Percentiles rank a stretch among this genome's conserved stretches.
Conservation (phyloP, 2,888 invertebrate genomes). For the Ephialtes manifestator region DNA sequence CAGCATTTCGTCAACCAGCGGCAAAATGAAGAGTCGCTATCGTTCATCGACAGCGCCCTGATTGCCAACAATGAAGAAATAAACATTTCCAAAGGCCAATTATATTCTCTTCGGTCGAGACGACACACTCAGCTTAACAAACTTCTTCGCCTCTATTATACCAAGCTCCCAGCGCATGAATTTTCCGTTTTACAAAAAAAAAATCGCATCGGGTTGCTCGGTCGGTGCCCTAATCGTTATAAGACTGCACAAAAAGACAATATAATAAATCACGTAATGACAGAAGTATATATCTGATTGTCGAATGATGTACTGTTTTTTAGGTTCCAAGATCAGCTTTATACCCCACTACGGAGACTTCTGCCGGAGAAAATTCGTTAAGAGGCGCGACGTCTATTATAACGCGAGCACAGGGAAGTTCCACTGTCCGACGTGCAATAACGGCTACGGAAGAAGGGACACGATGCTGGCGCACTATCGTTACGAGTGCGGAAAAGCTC, state of each 20-base stretch:
- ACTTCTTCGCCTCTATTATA: constrained; percentile 43
- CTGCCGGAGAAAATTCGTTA: constrained; percentile 73
- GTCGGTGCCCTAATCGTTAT: constrained; percentile 36
- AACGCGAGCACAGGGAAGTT: constrained; percentile 81
- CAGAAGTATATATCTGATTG: constrained; percentile 67
- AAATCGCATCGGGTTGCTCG: constrained; percentile 39
- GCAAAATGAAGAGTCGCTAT: neutral
- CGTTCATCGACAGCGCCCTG: neutral
- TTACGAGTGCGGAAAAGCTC: constrained; percentile 84
- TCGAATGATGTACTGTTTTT: constrained; percentile 72
- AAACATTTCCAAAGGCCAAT: constrained; percentile 16
- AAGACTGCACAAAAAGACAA: constrained; percentile 31
- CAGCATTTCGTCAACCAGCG: constrained; percentile 30
- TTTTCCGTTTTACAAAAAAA: constrained; percentile 36
- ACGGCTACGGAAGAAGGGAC: constrained; percentile 83
- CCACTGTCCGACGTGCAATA: constrained; percentile 85
- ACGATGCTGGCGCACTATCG: constrained; percentile 84
- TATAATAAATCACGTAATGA: neutral
- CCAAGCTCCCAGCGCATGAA: constrained; percentile 59
- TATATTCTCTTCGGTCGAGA: constrained; percentile 12
- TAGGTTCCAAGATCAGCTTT: constrained; percentile 76
- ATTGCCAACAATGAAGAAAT: neutral
- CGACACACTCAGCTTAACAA: constrained; percentile 36
- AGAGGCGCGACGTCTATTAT: constrained; percentile 75
- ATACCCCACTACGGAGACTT: constrained; percentile 65